Evolutionary conservation across 2,888 invertebrate species (phyloP), one percentile per base, ranked within the genome.

Genomic region (Pegoplata infirma): DNA sequence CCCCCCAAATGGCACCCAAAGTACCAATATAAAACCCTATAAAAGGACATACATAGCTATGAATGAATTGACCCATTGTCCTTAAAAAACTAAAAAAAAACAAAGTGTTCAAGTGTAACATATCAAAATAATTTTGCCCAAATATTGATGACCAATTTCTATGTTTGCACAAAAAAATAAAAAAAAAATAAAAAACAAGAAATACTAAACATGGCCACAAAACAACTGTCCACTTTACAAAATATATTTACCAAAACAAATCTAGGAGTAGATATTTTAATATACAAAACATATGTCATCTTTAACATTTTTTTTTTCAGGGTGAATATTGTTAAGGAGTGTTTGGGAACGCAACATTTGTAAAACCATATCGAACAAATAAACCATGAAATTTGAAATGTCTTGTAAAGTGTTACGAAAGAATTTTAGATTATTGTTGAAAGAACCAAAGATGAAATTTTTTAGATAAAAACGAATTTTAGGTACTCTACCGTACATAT

Each of bases 61-160:
- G 64, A 63, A 63, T 64, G 55, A 71, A 61, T 72, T 79, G 71
- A 76, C 75, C 67, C 63, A 63, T 75, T 63, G 69, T 75, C 75
- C 69, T 66, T 71, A 61, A 46, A 51, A 58, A 61, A n/a, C n/a
- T n/a, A n/a, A n/a, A n/a, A n/a, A n/a, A n/a, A n/a, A n/a, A n/a
- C n/a, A 21, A 71, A 71, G 71, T 75, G 71, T 75, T 67, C 75
- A 75, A 71, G 79, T 79, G 79, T 75, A 75, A 79, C 79, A 79
- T 56, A 79, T 75, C 71, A 79, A 76, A 72, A 53, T n/a, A n/a
- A 79, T 72, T 75, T 72, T 75, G 75, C 63, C 56, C 63, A 75
- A 67, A 75, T 75, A 79, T 79, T 68, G 71, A 71, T 75, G 79
- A 72, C 72, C 67, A 79, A n/a, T 75, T 72, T 72, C 47, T 58